Conservation (phyloP, 2,113 vertebrate genomes). For the Mesembrinibis cayennensis region DNA sequence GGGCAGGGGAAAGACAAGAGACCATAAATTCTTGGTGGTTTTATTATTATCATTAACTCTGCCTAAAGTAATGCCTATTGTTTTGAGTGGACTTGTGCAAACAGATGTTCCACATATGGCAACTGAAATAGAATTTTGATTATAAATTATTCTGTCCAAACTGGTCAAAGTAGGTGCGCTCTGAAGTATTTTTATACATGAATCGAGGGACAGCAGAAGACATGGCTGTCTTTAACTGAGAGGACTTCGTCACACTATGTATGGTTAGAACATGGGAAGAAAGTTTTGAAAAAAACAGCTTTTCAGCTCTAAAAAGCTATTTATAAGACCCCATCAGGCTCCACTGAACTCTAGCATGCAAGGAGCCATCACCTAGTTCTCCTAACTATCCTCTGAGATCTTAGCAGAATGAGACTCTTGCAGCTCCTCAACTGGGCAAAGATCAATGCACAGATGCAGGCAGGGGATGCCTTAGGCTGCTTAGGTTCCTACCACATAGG, state of each 20-base stretch:
- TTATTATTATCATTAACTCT: neutral
- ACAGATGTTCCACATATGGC: neutral
- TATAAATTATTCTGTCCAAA: neutral
- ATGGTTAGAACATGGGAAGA: neutral
- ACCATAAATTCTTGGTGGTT: neutral
- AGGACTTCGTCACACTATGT: neutral
- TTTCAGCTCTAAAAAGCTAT: neutral
- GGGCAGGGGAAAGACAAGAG: rapidly evolving
- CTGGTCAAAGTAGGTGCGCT: neutral
- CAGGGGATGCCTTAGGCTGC: neutral
- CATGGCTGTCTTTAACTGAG: neutral
- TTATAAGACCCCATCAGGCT: neutral
- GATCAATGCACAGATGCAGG: neutral
- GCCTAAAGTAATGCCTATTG: neutral
- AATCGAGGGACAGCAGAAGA: neutral
- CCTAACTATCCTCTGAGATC: neutral
- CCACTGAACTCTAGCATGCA: neutral
- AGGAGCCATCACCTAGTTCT: neutral
- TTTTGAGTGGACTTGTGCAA: neutral
- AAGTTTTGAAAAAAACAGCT: neutral
- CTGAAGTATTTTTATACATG: neutral
- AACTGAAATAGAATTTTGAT: neutral
- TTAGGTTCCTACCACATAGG: neutral
- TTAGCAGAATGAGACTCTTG: neutral
- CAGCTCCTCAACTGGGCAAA: neutral